Evolutionary conservation across 1,140 invertebrate species (phyloP), one percentile per base, ranked within the genome.

Genomic region (Zaprionus gabonicus): DNA sequence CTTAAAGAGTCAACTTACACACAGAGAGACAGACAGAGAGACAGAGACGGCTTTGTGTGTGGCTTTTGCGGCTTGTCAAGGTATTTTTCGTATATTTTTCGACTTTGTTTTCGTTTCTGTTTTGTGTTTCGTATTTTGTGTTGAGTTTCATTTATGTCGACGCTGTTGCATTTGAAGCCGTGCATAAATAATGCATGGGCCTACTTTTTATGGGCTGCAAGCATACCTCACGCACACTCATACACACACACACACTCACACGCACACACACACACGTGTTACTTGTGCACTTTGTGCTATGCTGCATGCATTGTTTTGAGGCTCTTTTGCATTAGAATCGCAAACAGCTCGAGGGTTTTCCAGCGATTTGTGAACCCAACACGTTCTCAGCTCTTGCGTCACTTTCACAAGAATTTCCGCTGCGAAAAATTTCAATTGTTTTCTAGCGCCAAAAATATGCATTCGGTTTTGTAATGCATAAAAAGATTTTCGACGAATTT

Each of bases 161-260:
- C 72, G 74, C 76, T 75, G 86, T 64, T 85, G 76, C 81, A 85
- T 84, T 84, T 72, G 80, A 78, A 80, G 78, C 74, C 72, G 78
- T 87, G 83, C 81, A 88, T 87, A 88, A 88, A 87, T 87, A 88
- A 88, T 88, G 85, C 84, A 79, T 59, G 77, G 77, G 73, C 83
- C 84, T 90, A 88, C 71, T 88, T 88, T 79, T 66, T 63, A 41
- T 67, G 46, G 63, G 64, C 44, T 41, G 64, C 15, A 41, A 66
- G 64, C 49, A 46, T 63, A 44, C 38, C 80, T 67, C 63, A 68
- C 71, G 68, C 62, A 75, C 76, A 71, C 66, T 82, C 62, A 82
- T 74, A 66, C 36, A 70, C 58, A 63, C 46, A 65, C 68, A 59
- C 46, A 34, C 44, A 15, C 34, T 20, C 13, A 55, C 31, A 28